Percentiles rank a stretch among this genome's conserved stretches.
Evolutionary conservation across 2,888 invertebrate species (phyloP).

Genomic region (Plagodis pulveraria): DNA sequence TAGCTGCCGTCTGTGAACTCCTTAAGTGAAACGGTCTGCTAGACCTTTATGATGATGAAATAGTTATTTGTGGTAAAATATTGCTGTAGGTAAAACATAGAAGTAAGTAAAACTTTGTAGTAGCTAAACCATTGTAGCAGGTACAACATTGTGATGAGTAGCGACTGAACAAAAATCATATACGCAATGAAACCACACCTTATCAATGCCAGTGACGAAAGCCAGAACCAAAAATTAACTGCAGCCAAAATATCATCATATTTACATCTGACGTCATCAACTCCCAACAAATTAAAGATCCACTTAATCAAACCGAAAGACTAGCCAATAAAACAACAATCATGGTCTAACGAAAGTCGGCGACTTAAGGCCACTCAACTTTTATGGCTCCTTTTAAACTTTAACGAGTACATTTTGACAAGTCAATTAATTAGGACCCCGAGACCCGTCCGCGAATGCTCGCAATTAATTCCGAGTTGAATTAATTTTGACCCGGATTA

Average conservation of each 20-base stretch:
- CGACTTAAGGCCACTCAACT: conserved; percentile 40
- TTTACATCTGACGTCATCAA: conserved; percentile 21
- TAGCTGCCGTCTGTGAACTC: too few species aligned
- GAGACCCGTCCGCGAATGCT: conserved; percentile 33
- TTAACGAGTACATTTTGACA: conserved; percentile 41
- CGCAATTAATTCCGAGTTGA: conserved; percentile 35
- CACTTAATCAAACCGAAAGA: conserved; percentile 22
- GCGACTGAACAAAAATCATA: too few species aligned
- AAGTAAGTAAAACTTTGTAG: too few species aligned
- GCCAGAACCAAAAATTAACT: not conserved
- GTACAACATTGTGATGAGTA: too few species aligned
- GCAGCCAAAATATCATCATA: conserved; percentile 16
- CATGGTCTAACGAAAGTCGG: conserved; percentile 35
- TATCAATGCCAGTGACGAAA: not conserved
- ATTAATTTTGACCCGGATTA: conserved; percentile 32
- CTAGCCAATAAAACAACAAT: conserved; percentile 35
- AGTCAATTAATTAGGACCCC: conserved; percentile 41
- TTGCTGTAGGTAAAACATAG: too few species aligned
- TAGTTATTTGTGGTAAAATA: too few species aligned
- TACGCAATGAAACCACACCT: not conserved
- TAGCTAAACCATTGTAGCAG: too few species aligned
- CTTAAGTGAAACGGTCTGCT: too few species aligned
- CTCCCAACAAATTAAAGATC: conserved; percentile 18
- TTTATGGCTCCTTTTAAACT: conserved; percentile 40
- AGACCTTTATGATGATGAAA: too few species aligned